Percentiles rank a stretch among this genome's conserved stretches.
Evolutionary conservation across 2,888 invertebrate genomes (phyloP).

Genomic region (Theretra japonica): DNA sequence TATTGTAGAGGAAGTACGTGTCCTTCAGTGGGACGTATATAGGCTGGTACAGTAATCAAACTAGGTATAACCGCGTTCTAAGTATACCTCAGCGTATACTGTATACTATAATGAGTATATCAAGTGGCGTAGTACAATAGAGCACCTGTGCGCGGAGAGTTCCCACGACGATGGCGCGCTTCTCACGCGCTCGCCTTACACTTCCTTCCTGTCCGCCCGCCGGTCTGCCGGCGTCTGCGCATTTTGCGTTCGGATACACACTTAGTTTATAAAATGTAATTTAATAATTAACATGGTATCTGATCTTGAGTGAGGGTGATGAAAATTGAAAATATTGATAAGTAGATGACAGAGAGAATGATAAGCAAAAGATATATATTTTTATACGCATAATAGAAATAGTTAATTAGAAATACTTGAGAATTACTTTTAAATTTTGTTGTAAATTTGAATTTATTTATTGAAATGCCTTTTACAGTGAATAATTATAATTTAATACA

Average conservation of each 20-base stretch:
- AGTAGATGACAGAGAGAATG: too few species aligned
- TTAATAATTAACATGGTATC: background rate
- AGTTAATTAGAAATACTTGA: too few species aligned
- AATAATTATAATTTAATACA: too few species aligned
- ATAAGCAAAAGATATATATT: too few species aligned
- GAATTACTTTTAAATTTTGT: too few species aligned
- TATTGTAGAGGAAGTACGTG: too few species aligned
- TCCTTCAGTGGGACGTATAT: too few species aligned
- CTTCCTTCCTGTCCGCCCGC: constrained; percentile 76
- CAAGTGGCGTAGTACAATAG: constrained; percentile 30
- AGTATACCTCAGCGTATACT: background rate
- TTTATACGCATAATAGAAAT: too few species aligned
- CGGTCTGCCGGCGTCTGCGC: constrained; percentile 53
- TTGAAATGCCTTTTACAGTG: too few species aligned
- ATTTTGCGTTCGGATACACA: constrained; percentile 56
- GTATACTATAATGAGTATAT: background rate
- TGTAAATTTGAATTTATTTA: too few species aligned
- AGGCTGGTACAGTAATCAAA: too few species aligned
- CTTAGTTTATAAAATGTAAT: background rate
- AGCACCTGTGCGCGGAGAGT: constrained; percentile 55
- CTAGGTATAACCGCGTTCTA: background rate
- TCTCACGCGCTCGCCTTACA: constrained; percentile 82
- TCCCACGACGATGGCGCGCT: constrained; percentile 75
- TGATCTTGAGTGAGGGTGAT: background rate
- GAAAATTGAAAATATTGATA: too few species aligned